A percentile compares a stretch with the other conserved stretches of the same genome.
Conservation (phyloP, 1,140 invertebrate species). For the Oedothorax gibbosus region DNA sequence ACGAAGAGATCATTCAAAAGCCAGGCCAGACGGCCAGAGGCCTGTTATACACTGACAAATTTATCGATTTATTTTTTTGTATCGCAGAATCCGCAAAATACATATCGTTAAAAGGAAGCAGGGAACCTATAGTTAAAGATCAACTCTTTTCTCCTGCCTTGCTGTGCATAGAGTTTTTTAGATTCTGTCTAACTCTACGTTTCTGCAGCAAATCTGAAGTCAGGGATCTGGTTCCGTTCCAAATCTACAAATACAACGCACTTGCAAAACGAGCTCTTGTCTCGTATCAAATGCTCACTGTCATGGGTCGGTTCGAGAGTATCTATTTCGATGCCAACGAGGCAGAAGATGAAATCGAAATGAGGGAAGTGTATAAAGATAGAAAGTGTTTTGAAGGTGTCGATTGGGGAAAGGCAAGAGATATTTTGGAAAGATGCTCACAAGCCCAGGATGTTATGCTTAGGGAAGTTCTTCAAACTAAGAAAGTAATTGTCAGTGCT, state of each 20-base stretch:
- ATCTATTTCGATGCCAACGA: neutral
- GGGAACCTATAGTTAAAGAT: neutral
- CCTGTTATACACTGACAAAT: neutral
- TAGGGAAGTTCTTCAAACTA: slow-evolving; percentile 9
- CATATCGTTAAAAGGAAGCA: neutral
- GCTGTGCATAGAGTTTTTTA: slow-evolving; percentile 21
- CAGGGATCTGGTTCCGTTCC: neutral
- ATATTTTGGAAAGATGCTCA: neutral
- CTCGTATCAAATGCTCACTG: slow-evolving; percentile 9
- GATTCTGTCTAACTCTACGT: slow-evolving; percentile 16
- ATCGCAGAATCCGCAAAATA: neutral
- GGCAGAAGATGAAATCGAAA: neutral
- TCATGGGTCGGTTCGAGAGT: neutral
- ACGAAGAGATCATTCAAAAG: slow-evolving; percentile 19
- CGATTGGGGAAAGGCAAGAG: neutral
- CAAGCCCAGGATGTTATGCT: neutral
- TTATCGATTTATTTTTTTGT: slow-evolving; percentile 10
- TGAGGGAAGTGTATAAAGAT: slow-evolving; percentile 23
- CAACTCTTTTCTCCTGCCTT: slow-evolving; percentile 4
- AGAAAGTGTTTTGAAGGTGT: neutral
- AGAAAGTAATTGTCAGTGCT: slow-evolving; percentile 27
- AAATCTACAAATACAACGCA: neutral
- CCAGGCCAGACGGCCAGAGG: neutral
- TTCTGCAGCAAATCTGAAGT: slow-evolving; percentile 27
- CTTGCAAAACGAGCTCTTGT: slow-evolving; percentile 19